Evolutionary conservation across 2,113 vertebrate species (phyloP).

Genomic region (Tretioscincus oriximinensis): DNA sequence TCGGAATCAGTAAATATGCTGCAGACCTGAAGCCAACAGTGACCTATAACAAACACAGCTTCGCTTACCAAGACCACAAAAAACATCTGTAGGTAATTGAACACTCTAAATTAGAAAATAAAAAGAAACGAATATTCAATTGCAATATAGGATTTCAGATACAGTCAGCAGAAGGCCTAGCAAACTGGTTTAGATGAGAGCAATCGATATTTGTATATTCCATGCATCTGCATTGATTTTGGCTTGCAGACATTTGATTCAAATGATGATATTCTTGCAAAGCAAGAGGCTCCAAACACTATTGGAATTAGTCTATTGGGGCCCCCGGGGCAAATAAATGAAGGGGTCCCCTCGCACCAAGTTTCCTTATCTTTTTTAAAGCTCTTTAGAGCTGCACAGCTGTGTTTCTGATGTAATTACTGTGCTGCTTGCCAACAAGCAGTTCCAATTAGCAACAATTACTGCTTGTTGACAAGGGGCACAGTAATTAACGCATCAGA

Average conservation of each 20-base stretch:
- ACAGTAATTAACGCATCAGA: too few species aligned
- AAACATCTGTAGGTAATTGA: neutral
- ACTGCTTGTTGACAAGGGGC: too few species aligned
- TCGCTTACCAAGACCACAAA: neutral
- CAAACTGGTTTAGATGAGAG: neutral
- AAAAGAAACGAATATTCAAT: neutral
- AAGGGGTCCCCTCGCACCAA: too few species aligned
- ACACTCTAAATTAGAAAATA: neutral
- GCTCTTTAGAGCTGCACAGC: too few species aligned
- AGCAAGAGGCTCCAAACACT: neutral
- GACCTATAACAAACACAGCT: neutral
- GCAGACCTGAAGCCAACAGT: neutral
- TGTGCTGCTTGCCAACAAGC: too few species aligned
- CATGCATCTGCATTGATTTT: rapidly evolving
- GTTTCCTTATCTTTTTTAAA: too few species aligned
- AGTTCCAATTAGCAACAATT: too few species aligned
- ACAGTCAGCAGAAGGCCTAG: neutral
- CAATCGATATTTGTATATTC: neutral
- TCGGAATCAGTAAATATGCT: neutral
- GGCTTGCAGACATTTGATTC: neutral
- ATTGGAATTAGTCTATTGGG: too few species aligned
- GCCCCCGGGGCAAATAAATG: too few species aligned
- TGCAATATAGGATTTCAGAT: neutral
- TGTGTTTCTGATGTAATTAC: too few species aligned
- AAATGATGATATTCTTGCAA: neutral